phyloP scores from a whole-genome alignment of 2,888 invertebrate genomes.

The Mesorhabditis spiculigera region DNA sequence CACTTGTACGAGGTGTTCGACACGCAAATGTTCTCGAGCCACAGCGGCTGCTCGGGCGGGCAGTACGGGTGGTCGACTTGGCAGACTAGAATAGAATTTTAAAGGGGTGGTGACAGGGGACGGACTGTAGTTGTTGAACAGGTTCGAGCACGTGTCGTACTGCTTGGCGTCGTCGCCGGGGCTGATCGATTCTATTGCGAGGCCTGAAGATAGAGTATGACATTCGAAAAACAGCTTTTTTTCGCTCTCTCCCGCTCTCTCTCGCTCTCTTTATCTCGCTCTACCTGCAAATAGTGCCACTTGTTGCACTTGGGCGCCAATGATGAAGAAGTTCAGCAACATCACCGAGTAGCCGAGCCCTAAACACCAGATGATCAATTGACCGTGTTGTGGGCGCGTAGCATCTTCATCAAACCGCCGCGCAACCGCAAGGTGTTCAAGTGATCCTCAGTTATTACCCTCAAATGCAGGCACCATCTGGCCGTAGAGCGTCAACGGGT shows the following conservation, averaged over 20 bases:
- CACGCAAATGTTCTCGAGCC: background rate
- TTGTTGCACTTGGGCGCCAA: background rate
- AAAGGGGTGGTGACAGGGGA: background rate
- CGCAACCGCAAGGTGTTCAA: background rate
- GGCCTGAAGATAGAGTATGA: too few species aligned
- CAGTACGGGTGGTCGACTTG: background rate
- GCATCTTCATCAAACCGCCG: too few species aligned
- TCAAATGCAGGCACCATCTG: constrained; percentile 26
- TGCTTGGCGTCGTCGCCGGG: background rate
- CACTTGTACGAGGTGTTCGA: background rate
- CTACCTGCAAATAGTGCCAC: background rate
- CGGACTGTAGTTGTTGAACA: background rate
- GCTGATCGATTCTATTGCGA: too few species aligned
- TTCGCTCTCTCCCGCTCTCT: background rate
- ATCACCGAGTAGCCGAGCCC: background rate
- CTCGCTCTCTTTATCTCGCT: background rate
- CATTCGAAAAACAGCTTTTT: background rate
- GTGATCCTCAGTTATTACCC: background rate
- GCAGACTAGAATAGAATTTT: background rate
- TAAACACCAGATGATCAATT: background rate
- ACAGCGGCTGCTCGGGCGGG: background rate
- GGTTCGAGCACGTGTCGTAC: background rate
- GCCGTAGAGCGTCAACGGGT: constrained; percentile 20
- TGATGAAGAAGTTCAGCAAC: background rate
- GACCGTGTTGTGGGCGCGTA: too few species aligned